A percentile compares a stretch with the other conserved stretches of the same genome.
Conservation (phyloP, 1,140 invertebrate genomes). For the Elymnias hypermnestra region DNA sequence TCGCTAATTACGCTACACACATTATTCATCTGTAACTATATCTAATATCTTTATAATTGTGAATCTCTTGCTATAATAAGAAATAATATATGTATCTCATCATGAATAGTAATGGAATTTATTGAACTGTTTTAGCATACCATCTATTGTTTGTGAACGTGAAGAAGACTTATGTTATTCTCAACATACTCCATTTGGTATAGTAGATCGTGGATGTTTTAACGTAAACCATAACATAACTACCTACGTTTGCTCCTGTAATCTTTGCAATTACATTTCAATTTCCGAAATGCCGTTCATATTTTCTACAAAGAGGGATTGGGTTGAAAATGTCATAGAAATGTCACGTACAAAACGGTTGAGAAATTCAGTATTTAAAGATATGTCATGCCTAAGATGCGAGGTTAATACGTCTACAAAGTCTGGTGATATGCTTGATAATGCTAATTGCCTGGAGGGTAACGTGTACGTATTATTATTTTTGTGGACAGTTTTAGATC, state of each 20-base stretch:
- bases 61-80: too few species aligned
- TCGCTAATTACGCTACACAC: too few species aligned
- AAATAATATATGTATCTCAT: too few species aligned
- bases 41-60: too few species aligned
- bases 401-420: constrained; percentile 40
- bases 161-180: constrained; percentile 48
- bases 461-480: constrained; percentile 39
- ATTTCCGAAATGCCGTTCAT: constrained; percentile 50
- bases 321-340: constrained; percentile 52
- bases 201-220: constrained; percentile 51
- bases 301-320: constrained; percentile 43
- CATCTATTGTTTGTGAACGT: constrained; percentile 31
- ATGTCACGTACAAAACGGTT: constrained; percentile 41
- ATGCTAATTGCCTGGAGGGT: constrained; percentile 44
- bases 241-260: constrained; percentile 47
- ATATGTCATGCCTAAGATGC: constrained; percentile 53
- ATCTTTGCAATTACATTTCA: constrained; percentile 54
- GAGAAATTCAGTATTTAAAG: constrained; percentile 45
- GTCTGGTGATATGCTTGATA: constrained; percentile 27
- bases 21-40: too few species aligned
- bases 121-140: constrained; percentile 33
- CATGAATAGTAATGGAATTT: too few species aligned
- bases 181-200: constrained; percentile 52
- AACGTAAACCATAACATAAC: constrained; percentile 40
- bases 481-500: too few species aligned